phyloP scores from a whole-genome alignment of 2,113 vertebrate genomes.

The Toxotes chatareus region DNA sequence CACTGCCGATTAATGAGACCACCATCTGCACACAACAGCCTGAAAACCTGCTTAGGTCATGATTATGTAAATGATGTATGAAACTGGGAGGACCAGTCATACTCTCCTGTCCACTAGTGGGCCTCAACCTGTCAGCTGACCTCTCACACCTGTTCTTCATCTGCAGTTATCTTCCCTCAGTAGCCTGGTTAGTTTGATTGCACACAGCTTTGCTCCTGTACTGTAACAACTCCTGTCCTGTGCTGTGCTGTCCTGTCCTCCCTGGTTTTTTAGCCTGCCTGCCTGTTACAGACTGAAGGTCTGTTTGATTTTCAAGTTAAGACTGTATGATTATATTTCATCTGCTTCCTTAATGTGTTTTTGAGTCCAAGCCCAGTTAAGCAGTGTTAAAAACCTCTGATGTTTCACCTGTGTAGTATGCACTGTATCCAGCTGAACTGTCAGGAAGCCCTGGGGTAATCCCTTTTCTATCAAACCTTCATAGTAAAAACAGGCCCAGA shows the following conservation, averaged over 20 bases:
- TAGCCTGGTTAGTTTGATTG: not conserved
- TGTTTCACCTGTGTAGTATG: not conserved
- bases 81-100: not conserved
- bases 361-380: slow-evolving; percentile 5
- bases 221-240: not conserved
- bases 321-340: slow-evolving; percentile 3
- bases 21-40: too few species aligned
- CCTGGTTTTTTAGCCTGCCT: not conserved
- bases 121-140: slow-evolving; percentile 3
- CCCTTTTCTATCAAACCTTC: not conserved
- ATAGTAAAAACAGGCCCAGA: not conserved
- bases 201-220: not conserved
- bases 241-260: too few species aligned
- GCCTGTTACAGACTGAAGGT: not conserved
- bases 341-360: slow-evolving; percentile 21
- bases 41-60: too few species aligned
- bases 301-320: not conserved
- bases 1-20: too few species aligned
- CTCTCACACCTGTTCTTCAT: not conserved
- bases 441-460: slow-evolving; percentile 19
- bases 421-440: slow-evolving; percentile 18
- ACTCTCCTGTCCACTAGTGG: slow-evolving; percentile 16
- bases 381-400: not conserved
- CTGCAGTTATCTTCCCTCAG: not conserved
- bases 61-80: not conserved